Evolutionary conservation across 2,113 vertebrate species (phyloP).

Genomic region (Dryoscopus gambensis): DNA sequence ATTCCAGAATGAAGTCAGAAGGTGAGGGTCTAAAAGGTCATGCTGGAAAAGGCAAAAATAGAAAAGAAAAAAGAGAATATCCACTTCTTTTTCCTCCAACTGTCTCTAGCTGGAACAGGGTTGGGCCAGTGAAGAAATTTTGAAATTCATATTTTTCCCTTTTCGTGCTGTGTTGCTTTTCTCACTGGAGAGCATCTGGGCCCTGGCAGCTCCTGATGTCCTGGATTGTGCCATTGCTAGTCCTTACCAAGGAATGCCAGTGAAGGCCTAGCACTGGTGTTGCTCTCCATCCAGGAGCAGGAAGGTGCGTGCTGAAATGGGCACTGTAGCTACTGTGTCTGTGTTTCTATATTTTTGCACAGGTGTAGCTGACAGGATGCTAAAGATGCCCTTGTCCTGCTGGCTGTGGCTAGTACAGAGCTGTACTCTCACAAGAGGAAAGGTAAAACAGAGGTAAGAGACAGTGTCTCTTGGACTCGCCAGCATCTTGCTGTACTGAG

Average conservation of each 20-base stretch:
- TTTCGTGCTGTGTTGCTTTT: not conserved
- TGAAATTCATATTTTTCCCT: not conserved
- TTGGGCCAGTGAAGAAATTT: not conserved
- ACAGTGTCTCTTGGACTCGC: not conserved
- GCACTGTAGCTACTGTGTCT: not conserved
- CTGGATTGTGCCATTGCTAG: not conserved
- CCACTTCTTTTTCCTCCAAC: rapidly evolving
- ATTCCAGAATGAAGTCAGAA: not conserved
- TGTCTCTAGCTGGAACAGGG: not conserved
- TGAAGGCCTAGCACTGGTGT: not conserved
- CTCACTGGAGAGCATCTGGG: not conserved
- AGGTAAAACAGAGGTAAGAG: not conserved
- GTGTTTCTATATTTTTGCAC: not conserved
- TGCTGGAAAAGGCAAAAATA: not conserved
- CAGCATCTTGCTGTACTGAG: not conserved
- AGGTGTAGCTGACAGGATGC: not conserved
- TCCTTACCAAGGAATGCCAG: not conserved
- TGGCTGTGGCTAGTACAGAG: rapidly evolving
- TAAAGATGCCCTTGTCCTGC: not conserved
- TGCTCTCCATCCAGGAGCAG: not conserved
- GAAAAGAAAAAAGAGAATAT: not conserved
- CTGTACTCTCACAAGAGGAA: not conserved
- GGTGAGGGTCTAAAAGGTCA: not conserved
- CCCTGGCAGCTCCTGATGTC: not conserved
- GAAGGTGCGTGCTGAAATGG: not conserved